These are phyloP conservation scores for Penelope pileata DNA, from an alignment of 2,113 vertebrate species.

Conservation along the genomic window DNA sequence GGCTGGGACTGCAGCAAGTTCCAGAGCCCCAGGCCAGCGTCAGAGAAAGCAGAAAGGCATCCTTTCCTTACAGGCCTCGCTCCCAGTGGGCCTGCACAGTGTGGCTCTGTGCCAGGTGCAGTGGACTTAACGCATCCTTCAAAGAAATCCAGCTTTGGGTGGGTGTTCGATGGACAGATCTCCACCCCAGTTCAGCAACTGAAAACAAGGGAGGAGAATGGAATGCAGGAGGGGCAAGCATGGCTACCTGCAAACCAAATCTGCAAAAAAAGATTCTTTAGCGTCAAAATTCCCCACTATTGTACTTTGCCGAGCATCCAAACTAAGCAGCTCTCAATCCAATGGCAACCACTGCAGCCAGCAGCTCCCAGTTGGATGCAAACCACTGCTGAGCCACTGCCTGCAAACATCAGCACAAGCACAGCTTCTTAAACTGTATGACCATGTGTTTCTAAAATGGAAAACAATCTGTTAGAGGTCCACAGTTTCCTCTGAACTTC, in stretches of 20 bases:
- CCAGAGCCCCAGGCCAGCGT: too few relatives aligned
- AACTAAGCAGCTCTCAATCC: not conserved
- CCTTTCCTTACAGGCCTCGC: too few relatives aligned
- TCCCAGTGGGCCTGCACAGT: too few relatives aligned
- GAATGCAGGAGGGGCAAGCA: not conserved
- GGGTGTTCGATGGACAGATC: not conserved
- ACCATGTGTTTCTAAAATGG: not conserved
- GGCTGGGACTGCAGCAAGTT: too few relatives aligned
- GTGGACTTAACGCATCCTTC: not conserved
- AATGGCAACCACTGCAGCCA: not conserved
- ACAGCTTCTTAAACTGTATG: not conserved
- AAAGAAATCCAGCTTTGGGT: not conserved
- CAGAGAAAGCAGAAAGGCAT: too few relatives aligned
- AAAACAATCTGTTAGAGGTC: constrained; percentile 25
- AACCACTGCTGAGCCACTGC: not conserved
- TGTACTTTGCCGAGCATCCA: not conserved
- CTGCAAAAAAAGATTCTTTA: not conserved
- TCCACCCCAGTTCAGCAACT: not conserved
- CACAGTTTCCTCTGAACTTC: not conserved
- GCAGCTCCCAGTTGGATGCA: not conserved
- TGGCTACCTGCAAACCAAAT: not conserved
- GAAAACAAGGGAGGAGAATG: not conserved
- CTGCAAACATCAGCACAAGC: not conserved
- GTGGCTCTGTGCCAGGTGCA: not conserved
- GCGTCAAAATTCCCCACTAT: not conserved